Evolutionary conservation across 2,797 vertebrate species (phyloP).

Genomic region (Pteronotus mesoamericanus): DNA sequence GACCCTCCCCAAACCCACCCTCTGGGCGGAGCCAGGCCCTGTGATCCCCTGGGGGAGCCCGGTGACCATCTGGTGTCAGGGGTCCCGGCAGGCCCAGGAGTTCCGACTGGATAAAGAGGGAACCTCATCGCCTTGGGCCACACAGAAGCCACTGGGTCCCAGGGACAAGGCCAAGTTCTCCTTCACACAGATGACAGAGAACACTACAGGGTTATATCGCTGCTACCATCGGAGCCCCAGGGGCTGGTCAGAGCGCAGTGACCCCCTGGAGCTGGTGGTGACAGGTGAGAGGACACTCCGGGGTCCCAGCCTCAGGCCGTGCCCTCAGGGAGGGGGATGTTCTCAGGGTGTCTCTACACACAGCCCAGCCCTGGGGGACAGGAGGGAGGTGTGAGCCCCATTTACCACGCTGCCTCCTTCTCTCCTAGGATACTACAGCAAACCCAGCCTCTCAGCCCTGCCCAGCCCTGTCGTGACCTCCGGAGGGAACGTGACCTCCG

Average conservation of each 20-base stretch:
- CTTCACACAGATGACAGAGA: accelerated
- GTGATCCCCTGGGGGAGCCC: accelerated
- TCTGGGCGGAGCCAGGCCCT: neutral
- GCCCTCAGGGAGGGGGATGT: too few species aligned
- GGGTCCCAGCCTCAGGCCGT: neutral
- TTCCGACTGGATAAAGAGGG: neutral
- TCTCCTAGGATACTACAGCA: neutral
- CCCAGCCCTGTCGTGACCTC: neutral
- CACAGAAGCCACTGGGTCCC: accelerated
- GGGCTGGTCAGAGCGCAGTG: neutral
- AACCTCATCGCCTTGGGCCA: accelerated
- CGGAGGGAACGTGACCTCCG: neutral
- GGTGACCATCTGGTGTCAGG: neutral
- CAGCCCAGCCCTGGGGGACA: neutral
- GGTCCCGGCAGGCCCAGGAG: accelerated
- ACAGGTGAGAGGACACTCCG: neutral
- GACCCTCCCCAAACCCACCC: neutral
- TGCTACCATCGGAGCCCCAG: too few species aligned
- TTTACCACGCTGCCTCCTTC: neutral
- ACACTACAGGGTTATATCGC: accelerated
- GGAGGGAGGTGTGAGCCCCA: neutral
- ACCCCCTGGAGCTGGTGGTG: neutral
- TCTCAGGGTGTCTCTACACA: too few species aligned
- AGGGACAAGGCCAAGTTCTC: accelerated
- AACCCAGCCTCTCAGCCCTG: neutral